These are phyloP conservation scores for Chymomyza costata DNA, from an alignment of 1,140 invertebrate genomes.

Conservation along the genomic window DNA sequence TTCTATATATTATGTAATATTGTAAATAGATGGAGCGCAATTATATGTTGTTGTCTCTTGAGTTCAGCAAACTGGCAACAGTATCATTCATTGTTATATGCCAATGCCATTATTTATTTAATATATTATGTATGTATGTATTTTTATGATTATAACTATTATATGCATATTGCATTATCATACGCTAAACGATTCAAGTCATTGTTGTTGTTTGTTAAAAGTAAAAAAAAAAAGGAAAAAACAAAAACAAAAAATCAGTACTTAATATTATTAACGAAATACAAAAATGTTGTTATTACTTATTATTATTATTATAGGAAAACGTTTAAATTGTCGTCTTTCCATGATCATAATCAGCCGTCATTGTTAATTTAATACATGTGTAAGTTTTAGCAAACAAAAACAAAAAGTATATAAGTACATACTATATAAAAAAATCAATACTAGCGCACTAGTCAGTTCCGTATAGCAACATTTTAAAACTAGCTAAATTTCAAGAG, in stretches of 20 bases:
- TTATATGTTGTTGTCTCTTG: too few relatives aligned
- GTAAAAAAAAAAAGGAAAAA: neutral
- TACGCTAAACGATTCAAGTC: conserved; percentile 36
- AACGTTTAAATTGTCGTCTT: conserved; percentile 34
- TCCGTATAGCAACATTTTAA: too few relatives aligned
- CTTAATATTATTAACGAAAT: conserved; percentile 36
- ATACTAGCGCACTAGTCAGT: too few relatives aligned
- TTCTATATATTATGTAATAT: conserved; percentile 36
- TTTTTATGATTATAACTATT: neutral
- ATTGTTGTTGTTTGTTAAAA: conserved; percentile 69
- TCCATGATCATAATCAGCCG: conserved; percentile 43
- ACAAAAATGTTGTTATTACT: conserved; percentile 20
- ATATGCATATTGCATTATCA: conserved; percentile 17
- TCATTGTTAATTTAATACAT: conserved; percentile 69
- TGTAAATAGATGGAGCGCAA: conserved; percentile 64
- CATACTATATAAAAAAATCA: conserved; percentile 7
- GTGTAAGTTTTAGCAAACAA: conserved; percentile 49
- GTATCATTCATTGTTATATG: conserved; percentile 59
- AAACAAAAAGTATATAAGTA: conserved; percentile 14
- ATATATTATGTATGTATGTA: too few relatives aligned
- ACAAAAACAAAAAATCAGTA: too few relatives aligned
- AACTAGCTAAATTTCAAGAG: conserved; percentile 13
- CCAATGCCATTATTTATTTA: conserved; percentile 41
- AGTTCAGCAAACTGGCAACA: conserved; percentile 64
- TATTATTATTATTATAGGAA: neutral